These are phyloP conservation scores for Choloepus hoffmanni DNA, from an alignment of 2,113 vertebrate genomes.

Conservation along the genomic window DNA sequence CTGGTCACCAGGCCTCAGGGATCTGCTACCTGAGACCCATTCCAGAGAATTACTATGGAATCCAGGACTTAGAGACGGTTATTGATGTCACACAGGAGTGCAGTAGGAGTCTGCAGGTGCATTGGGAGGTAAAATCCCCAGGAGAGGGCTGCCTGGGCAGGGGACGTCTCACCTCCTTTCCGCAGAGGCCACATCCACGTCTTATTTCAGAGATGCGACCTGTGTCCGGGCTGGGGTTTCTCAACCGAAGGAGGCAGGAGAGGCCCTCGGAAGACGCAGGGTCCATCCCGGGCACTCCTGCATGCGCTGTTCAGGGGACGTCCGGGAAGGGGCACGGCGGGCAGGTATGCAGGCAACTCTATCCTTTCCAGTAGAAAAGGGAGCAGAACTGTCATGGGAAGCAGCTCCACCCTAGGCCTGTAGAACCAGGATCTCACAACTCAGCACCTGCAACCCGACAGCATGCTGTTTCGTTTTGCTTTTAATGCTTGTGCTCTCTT, in stretches of 20 bases:
- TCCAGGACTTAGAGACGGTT: background rate
- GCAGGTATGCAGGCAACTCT: background rate
- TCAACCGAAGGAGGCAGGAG: background rate
- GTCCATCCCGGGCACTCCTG: background rate
- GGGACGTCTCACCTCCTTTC: background rate
- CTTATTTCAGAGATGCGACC: background rate
- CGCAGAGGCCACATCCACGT: background rate
- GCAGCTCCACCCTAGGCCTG: no score
- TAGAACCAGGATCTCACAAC: background rate
- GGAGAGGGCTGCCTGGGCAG: background rate
- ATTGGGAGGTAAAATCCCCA: background rate
- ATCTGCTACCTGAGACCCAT: background rate
- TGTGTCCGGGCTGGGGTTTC: background rate
- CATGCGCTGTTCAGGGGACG: background rate
- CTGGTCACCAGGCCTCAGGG: background rate
- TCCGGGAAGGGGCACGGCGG: background rate
- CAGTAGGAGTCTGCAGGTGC: background rate
- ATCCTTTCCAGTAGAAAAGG: background rate
- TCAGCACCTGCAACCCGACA: background rate
- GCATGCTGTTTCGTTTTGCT: background rate
- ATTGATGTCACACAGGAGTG: background rate
- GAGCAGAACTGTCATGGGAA: background rate
- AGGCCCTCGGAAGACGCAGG: background rate
- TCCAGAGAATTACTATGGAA: background rate
- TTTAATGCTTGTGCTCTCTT: background rate